These are phyloP conservation scores for Catharus minimus DNA, from an alignment of 2,113 vertebrate genomes.

Conservation along the genomic window DNA sequence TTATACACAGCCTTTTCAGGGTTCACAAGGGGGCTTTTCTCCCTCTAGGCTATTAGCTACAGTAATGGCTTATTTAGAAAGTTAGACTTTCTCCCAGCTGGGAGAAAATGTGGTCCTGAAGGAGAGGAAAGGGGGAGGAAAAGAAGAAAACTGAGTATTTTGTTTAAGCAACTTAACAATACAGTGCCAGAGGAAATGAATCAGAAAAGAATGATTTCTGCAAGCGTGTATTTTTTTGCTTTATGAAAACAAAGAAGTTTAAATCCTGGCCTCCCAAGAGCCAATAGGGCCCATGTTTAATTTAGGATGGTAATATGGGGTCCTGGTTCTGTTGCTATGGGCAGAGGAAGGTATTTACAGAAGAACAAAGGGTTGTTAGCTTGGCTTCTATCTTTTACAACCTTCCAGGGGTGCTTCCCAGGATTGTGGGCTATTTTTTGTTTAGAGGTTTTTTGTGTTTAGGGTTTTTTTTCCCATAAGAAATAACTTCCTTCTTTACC, in stretches of 20 bases:
- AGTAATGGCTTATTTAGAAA: slow-evolving; percentile 38
- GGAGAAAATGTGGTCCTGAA: neutral
- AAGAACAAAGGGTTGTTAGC: neutral
- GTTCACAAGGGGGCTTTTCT: slow-evolving; percentile 33
- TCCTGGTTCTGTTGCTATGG: neutral
- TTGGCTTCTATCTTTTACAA: neutral
- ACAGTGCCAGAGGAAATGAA: slow-evolving; percentile 54
- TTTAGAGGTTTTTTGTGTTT: neutral
- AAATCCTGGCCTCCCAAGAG: neutral
- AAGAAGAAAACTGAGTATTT: slow-evolving; percentile 1
- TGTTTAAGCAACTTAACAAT: slow-evolving; percentile 29
- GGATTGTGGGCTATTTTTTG: neutral
- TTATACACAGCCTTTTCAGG: neutral
- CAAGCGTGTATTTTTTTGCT: neutral
- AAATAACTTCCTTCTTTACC: neutral
- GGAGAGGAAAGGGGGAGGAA: neutral
- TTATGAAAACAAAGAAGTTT: slow-evolving; percentile 12
- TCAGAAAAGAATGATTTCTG: slow-evolving; percentile 25
- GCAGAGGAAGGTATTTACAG: neutral
- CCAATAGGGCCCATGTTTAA: neutral
- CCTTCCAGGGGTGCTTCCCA: neutral
- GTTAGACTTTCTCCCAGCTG: slow-evolving; percentile 5
- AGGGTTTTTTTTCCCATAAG: neutral
- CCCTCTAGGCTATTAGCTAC: slow-evolving; percentile 34
- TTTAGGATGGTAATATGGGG: neutral